phyloP scores from a whole-genome alignment of 2,113 vertebrate genomes.

The Pelusios castaneus region DNA sequence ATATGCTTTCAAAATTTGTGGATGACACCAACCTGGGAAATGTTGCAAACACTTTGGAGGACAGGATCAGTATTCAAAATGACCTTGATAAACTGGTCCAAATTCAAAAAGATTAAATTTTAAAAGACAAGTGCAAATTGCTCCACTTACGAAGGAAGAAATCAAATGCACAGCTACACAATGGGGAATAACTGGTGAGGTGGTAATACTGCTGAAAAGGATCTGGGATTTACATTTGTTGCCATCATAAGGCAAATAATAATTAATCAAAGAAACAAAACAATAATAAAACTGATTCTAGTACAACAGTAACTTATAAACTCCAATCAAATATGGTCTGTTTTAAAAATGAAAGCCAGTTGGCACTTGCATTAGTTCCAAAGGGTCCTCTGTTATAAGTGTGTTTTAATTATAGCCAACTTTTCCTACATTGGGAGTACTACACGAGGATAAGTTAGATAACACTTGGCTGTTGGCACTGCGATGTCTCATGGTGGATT shows the following conservation, averaged over 20 bases:
- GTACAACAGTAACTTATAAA: neutral
- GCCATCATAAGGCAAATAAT: neutral
- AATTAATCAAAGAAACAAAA: neutral
- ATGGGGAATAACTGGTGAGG: no score
- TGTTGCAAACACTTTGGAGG: no score
- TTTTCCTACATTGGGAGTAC: neutral
- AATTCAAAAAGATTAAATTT: no score
- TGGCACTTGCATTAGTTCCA: neutral
- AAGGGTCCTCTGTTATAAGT: neutral
- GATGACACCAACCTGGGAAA: no score
- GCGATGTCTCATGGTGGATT: conserved; percentile 14
- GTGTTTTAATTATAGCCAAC: conserved; percentile 34
- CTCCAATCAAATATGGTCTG: conserved; percentile 24
- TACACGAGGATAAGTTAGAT: neutral
- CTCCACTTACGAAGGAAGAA: no score
- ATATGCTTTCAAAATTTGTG: no score
- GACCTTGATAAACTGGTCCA: no score
- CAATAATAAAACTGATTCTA: fast-evolving
- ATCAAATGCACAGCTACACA: no score
- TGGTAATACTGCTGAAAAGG: no score
- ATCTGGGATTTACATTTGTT: neutral
- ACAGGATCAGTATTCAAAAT: no score
- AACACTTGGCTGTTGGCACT: neutral
- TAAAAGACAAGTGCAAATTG: no score
- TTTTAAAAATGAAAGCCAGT: neutral